Conservation (phyloP, 2,888 invertebrate species). For the Quadroppia sp. region DNA sequence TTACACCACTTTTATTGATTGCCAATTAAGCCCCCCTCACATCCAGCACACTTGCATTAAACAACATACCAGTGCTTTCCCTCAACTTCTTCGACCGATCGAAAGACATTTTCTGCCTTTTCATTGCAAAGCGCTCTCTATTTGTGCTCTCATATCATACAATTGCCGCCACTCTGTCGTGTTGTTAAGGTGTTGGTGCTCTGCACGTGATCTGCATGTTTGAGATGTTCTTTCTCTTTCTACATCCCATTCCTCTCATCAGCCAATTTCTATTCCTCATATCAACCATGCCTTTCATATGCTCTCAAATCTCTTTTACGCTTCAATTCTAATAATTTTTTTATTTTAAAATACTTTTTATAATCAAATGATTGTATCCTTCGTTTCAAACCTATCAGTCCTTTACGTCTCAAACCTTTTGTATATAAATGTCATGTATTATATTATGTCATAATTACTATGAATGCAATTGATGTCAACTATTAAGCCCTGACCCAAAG, state of each 20-base stretch:
- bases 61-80: constrained; percentile 1
- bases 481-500: no score
- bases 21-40: constrained; percentile 31
- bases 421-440: no score
- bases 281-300: constrained; percentile 5
- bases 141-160: neutral
- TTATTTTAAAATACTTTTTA: neutral
- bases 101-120: constrained; percentile 27
- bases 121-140: neutral
- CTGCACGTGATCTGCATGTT: constrained; percentile 25
- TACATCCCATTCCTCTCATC: neutral
- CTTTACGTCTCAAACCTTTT: no score
- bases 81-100: constrained; percentile 24
- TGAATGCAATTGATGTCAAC: no score
- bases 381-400: neutral
- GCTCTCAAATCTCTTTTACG: neutral
- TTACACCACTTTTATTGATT: constrained; percentile 34
- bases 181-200: constrained; percentile 31
- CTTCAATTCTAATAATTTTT: neutral
- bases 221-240: neutral
- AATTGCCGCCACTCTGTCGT: constrained; percentile 8
- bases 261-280: constrained; percentile 24
- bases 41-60: constrained; percentile 8
- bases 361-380: neutral
- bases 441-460: no score